phyloP scores from a whole-genome alignment of 2,797 vertebrate genomes.

The Melanotaenia parkinsoni region DNA sequence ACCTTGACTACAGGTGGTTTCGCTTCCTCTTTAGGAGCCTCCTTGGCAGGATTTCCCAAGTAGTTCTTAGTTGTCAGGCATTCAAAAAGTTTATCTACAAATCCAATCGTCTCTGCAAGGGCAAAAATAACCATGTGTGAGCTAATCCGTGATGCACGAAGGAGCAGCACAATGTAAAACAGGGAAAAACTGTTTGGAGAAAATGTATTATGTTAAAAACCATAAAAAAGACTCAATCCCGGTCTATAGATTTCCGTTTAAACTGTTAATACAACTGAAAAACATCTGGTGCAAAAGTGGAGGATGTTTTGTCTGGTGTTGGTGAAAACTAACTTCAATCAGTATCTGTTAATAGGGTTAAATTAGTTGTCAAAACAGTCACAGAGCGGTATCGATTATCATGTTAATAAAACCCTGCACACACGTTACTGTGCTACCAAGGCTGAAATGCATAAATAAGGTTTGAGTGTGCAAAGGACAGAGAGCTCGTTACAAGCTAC shows the following conservation, averaged over 20 bases:
- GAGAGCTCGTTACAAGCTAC: neutral
- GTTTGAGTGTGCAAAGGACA: neutral
- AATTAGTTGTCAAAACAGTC: neutral
- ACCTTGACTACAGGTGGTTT: slow-evolving; percentile 86
- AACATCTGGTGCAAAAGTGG: neutral
- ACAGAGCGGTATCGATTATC: neutral
- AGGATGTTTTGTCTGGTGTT: neutral
- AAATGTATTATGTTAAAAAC: neutral
- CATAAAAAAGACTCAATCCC: neutral
- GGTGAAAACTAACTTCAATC: neutral
- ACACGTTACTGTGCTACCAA: neutral
- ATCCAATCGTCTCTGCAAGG: slow-evolving; percentile 92
- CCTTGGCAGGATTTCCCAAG: slow-evolving; percentile 85
- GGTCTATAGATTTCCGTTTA: neutral
- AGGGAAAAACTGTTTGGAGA: neutral
- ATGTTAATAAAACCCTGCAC: neutral
- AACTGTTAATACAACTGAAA: neutral
- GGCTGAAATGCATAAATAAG: neutral
- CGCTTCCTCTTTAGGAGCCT: slow-evolving; percentile 87
- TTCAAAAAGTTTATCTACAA: slow-evolving; percentile 99
- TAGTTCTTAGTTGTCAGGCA: slow-evolving; percentile 96
- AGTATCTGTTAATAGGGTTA: neutral
- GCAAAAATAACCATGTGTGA: slow-evolving; percentile 23
- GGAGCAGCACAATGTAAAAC: neutral
- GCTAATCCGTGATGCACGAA: neutral